Percentiles rank a stretch among this genome's conserved stretches.
Conservation (phyloP, 2,797 vertebrate species). For the Crax fasciolata region DNA sequence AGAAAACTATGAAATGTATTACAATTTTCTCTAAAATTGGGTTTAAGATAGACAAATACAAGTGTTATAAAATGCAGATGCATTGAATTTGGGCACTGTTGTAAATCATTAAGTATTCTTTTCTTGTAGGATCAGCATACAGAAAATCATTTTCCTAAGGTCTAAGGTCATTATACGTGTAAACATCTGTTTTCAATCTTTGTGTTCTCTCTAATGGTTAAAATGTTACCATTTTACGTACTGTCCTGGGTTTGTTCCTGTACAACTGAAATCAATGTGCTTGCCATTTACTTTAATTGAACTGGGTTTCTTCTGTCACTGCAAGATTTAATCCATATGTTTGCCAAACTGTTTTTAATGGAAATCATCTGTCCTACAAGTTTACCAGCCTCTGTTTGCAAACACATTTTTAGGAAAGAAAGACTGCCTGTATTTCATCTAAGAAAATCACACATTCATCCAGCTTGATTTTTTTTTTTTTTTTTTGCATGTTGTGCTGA, state of each 20-base stretch:
- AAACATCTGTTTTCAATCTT: background rate
- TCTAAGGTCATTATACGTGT: background rate
- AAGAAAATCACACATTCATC: background rate
- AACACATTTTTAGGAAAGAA: background rate
- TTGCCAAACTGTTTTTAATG: conserved; percentile 6
- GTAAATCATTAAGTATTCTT: background rate
- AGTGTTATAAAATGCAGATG: background rate
- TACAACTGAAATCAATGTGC: background rate
- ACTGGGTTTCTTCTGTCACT: background rate
- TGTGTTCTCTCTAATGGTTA: background rate
- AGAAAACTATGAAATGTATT: background rate
- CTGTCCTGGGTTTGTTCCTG: background rate
- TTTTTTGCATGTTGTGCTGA: background rate
- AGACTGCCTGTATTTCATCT: background rate
- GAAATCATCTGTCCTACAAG: background rate
- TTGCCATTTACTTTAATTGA: conserved; percentile 7
- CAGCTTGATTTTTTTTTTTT: background rate
- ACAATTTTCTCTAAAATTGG: background rate
- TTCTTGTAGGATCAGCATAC: background rate
- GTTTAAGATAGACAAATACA: background rate
- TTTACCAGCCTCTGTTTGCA: background rate
- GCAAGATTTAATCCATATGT: conserved; percentile 19
- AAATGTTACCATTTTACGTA: background rate
- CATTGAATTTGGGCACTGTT: background rate
- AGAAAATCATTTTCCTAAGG: background rate